Evolutionary conservation across 2,797 vertebrate genomes (phyloP), one percentile per base, ranked within the genome.

Genomic region (Gallirallus australis): DNA sequence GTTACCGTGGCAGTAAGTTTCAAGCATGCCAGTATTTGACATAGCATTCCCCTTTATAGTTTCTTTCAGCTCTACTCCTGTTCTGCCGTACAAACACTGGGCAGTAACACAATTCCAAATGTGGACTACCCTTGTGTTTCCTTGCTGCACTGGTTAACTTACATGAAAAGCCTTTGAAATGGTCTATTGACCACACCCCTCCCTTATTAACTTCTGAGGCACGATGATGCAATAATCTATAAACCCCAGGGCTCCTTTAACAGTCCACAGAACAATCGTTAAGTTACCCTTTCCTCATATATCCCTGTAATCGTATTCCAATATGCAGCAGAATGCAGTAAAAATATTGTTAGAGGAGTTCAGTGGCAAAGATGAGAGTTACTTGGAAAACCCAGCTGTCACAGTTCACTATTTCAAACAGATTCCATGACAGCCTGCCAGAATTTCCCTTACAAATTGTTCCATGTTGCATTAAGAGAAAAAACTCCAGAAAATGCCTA

Each of bases 31-130:
- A 12, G 11, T 50, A 2, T 19, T 61, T 47, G 18, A 39, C 24
- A 31, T 0, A 17, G 24, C 8, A 33, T 53, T 64, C 68, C 48
- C 25, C 40, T 63, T 42, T 2, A 12, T 27, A 31, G 48, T 16
- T 83, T 28, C 15, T 5, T 3, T 10, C 0, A 0, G 27, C 15
- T 71, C 60, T 75, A 7, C 21, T 21, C n/a, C 20, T 53, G 6
- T 33, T 27, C 75, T 69, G 24, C 47, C n/a, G 11, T 11, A 53
- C 1, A 19, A 76, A 68, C 23, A 56, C 10, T 3, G 37, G 39
- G 21, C 39, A 23, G 2, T 1, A 31, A 30, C 45, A 54, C 31
- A 35, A 75, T 9, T 35, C 79, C 4, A 31, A 42, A 20, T 1
- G 20, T 11, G 63, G n/a, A 17, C 30, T 31, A 33, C 12, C 31